Evolutionary conservation across 2,888 invertebrate species (phyloP).

Genomic region (Sarcophaga subvicina): DNA sequence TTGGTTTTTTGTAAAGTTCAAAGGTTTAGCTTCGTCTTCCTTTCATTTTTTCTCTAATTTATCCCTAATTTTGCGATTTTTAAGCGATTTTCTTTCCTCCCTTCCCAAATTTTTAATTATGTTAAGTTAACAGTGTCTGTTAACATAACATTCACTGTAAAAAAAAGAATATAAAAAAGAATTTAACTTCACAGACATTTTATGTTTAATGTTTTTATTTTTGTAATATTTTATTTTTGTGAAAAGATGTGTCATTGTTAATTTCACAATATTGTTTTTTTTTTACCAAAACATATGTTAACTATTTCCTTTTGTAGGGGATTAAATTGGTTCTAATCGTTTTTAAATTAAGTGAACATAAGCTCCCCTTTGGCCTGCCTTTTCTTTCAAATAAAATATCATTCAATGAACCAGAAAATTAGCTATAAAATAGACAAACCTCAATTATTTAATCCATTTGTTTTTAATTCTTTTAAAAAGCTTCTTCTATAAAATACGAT

Average conservation of each 20-base stretch:
- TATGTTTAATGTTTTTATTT: neutral
- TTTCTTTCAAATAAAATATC: neutral
- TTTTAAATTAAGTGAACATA: slow-evolving; percentile 29
- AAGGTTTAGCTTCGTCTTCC: too few species aligned
- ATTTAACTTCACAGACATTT: too few species aligned
- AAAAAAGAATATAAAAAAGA: too few species aligned
- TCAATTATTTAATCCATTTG: slow-evolving; percentile 39
- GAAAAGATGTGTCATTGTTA: slow-evolving; percentile 1
- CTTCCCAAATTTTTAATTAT: too few species aligned
- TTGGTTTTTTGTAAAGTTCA: too few species aligned
- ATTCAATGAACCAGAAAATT: slow-evolving; percentile 34
- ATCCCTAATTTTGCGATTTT: too few species aligned
- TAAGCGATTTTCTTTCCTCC: too few species aligned
- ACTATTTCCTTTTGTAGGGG: neutral
- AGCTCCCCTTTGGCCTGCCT: neutral
- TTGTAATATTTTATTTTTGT: slow-evolving; percentile 9
- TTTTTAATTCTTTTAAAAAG: neutral
- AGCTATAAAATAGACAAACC: slow-evolving; percentile 17
- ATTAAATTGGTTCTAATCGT: slow-evolving; percentile 28
- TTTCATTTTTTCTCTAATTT: too few species aligned
- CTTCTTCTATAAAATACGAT: neutral
- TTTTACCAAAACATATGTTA: neutral
- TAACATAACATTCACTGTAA: too few species aligned
- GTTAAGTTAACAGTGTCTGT: too few species aligned
- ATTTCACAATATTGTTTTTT: neutral